These are phyloP conservation scores for Nannospalax galili DNA, from an alignment of 2,113 vertebrate genomes.

Conservation along the genomic window DNA sequence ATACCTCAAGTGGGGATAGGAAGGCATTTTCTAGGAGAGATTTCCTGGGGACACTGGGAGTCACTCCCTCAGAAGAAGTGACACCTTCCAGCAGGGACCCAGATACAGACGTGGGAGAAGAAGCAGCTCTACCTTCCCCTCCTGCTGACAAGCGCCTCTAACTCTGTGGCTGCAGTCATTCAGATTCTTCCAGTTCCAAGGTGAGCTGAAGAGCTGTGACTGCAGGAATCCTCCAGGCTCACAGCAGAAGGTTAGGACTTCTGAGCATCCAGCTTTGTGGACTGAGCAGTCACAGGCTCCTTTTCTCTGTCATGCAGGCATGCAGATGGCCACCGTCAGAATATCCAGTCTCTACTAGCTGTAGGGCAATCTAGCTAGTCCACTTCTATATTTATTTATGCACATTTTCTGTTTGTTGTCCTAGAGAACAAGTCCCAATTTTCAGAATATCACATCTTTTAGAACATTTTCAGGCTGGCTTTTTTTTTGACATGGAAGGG, in stretches of 20 bases:
- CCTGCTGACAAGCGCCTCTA: background rate
- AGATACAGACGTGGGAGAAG: background rate
- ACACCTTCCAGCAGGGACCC: background rate
- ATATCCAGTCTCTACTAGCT: too few species aligned
- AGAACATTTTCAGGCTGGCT: background rate
- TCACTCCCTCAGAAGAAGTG: rapidly evolving
- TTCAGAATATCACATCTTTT: background rate
- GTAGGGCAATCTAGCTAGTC: too few species aligned
- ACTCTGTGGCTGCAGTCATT: background rate
- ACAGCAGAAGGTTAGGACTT: background rate
- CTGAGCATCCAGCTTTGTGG: background rate
- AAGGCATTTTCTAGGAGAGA: background rate
- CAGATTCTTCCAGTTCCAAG: background rate
- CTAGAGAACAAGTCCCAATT: background rate
- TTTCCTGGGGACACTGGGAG: background rate
- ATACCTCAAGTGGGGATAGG: too few species aligned
- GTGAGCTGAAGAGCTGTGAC: background rate
- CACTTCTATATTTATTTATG: background rate
- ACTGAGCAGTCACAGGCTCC: background rate
- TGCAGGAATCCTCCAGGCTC: too few species aligned
- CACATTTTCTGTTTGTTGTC: background rate
- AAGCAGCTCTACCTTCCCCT: background rate
- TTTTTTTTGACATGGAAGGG: background rate
- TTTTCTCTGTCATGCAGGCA: background rate
- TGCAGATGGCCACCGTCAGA: background rate